phyloP scores from a whole-genome alignment of 2,113 vertebrate species.

The Syngnathus typhle region DNA sequence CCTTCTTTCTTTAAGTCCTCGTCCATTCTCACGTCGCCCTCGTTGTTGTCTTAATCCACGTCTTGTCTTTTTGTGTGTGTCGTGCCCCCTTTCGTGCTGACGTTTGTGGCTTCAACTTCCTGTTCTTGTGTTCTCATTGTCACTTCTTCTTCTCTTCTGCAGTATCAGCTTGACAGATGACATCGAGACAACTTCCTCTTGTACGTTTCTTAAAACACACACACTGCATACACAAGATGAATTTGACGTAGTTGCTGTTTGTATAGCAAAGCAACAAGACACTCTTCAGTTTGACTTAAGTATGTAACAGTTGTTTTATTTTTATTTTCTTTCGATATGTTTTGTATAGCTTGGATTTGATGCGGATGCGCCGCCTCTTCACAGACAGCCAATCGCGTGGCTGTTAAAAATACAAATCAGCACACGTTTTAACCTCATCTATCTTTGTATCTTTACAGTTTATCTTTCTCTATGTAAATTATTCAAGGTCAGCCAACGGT shows the following conservation, averaged over 20 bases:
- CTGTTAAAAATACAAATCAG: neutral
- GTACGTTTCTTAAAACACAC: neutral
- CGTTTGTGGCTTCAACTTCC: neutral
- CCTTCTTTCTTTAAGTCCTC: conserved; percentile 8
- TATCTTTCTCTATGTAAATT: too few species aligned
- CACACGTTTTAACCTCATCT: too few species aligned
- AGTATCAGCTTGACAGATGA: neutral
- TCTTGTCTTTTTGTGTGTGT: neutral
- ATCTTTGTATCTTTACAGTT: too few species aligned
- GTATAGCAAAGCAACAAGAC: neutral
- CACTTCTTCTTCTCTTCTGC: neutral
- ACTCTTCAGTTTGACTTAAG: neutral
- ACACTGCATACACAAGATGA: neutral
- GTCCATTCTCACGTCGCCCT: neutral
- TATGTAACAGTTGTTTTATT: neutral
- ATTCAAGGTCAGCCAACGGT: too few species aligned
- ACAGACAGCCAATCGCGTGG: neutral
- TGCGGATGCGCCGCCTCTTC: neutral
- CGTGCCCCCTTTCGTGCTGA: neutral
- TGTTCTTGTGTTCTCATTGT: neutral
- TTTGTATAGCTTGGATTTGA: neutral
- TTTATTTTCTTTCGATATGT: neutral
- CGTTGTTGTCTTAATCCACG: neutral
- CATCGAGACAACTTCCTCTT: neutral
- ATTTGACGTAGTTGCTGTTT: neutral